Percentiles rank a stretch among this genome's conserved stretches.
These are phyloP conservation scores for Brachionus asplanchnoidis DNA, from an alignment of 1,140 invertebrate genomes.

Conservation along the genomic window DNA sequence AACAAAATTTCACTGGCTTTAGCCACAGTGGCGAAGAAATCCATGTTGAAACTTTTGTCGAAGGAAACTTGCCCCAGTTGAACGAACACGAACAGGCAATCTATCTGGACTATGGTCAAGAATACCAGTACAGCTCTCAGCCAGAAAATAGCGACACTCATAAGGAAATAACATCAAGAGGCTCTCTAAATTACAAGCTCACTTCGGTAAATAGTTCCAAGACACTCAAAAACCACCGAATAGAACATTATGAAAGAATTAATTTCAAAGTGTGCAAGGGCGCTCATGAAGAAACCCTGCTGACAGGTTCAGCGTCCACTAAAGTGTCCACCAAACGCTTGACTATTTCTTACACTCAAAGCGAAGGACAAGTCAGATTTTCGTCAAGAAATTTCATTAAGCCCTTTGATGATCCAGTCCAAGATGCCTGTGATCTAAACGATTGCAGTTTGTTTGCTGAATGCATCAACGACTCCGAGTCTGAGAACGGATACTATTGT, in stretches of 20 bases:
- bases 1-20: constrained; percentile 27
- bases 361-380: constrained; percentile 37
- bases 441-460: constrained; percentile 30
- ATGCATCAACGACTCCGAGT: constrained; percentile 11
- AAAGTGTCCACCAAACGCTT: constrained; percentile 33
- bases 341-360: constrained; percentile 12
- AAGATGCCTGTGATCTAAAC: neutral
- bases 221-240: neutral
- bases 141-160: neutral
- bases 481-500: constrained; percentile 37
- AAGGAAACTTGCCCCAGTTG: constrained; percentile 18
- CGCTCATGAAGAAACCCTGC: neutral
- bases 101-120: constrained; percentile 27
- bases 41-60: neutral
- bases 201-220: neutral
- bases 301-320: neutral
- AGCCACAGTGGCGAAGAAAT: constrained; percentile 17
- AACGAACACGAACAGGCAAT: neutral
- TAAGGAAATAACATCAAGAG: constrained; percentile 7
- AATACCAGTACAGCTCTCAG: neutral
- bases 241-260: constrained; percentile 31
- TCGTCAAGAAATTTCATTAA: constrained; percentile 26
- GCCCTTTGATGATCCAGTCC: neutral
- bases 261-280: constrained; percentile 33
- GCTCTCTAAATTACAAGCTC: constrained; percentile 21